phyloP scores from a whole-genome alignment of 2,888 invertebrate genomes.

The Euzophera pinguis region DNA sequence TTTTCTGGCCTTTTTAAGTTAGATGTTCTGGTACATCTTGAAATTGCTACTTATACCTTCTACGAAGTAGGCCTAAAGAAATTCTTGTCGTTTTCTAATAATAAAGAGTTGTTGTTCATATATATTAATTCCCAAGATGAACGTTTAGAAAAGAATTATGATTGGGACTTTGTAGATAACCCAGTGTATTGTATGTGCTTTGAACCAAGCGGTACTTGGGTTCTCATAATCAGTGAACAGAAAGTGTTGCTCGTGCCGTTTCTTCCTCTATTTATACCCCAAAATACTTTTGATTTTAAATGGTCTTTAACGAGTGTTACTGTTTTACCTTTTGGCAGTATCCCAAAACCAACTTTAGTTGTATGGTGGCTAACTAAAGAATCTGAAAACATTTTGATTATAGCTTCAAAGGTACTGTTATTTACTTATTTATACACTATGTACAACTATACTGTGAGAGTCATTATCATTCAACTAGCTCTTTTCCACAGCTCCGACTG shows the following conservation, averaged over 20 bases:
- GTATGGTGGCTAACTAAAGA: slow-evolving; percentile 90
- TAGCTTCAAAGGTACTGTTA: slow-evolving; percentile 82
- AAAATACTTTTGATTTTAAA: slow-evolving; percentile 65
- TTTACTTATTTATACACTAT: background rate
- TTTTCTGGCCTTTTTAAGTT: slow-evolving; percentile 72
- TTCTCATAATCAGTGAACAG: slow-evolving; percentile 81
- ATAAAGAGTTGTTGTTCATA: slow-evolving; percentile 60
- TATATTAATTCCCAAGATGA: slow-evolving; percentile 61
- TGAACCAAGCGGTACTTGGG: slow-evolving; percentile 90
- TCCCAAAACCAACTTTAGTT: slow-evolving; percentile 79
- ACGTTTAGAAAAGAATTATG: slow-evolving; percentile 58
- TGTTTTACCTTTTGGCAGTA: slow-evolving; percentile 57
- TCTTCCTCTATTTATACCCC: slow-evolving; percentile 65
- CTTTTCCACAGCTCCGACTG: no score
- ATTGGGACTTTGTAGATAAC: slow-evolving; percentile 73
- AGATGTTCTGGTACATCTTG: slow-evolving; percentile 64
- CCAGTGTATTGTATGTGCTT: slow-evolving; percentile 87
- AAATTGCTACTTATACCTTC: slow-evolving; percentile 60
- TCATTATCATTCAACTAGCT: no score
- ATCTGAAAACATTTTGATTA: slow-evolving; percentile 84
- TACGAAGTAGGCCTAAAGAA: slow-evolving; percentile 73
- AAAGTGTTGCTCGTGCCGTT: slow-evolving; percentile 73
- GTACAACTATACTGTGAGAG: no score
- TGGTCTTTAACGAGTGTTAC: slow-evolving; percentile 74
- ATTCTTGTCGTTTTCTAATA: slow-evolving; percentile 66